A percentile compares a stretch with the other conserved stretches of the same genome.
These are phyloP conservation scores for Polyergus mexicanus DNA, from an alignment of 1,140 invertebrate species.

Conservation along the genomic window DNA sequence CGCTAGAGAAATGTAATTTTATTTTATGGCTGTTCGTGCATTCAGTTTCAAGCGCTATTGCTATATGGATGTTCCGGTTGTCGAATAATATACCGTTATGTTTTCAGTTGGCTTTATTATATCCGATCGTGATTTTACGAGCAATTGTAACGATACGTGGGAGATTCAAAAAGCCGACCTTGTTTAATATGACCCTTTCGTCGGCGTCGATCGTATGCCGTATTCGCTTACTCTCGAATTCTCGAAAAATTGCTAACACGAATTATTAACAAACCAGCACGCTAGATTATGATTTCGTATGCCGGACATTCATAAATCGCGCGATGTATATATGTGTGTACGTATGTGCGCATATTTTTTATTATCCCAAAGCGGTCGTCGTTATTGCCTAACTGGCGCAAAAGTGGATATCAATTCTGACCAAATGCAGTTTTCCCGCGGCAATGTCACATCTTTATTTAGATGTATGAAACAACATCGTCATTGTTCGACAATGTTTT, in stretches of 20 bases:
- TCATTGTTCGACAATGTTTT: conserved; percentile 38
- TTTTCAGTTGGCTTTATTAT: conserved; percentile 50
- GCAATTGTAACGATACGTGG: conserved; percentile 56
- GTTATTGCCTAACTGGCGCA: conserved; percentile 56
- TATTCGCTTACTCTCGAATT: conserved; percentile 50
- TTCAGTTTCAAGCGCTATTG: not conserved
- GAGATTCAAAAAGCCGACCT: conserved; percentile 55
- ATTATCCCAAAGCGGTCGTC: conserved; percentile 62
- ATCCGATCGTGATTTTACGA: conserved; percentile 66
- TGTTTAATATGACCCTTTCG: conserved; percentile 22
- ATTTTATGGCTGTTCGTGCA: conserved; percentile 27
- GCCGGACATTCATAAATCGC: conserved; percentile 56
- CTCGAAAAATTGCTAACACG: conserved; percentile 48
- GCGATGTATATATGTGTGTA: not conserved
- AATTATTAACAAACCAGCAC: conserved; percentile 50
- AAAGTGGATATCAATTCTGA: conserved; percentile 57
- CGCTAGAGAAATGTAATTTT: conserved; percentile 7
- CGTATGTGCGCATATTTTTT: conserved; percentile 24
- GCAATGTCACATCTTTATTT: conserved; percentile 23
- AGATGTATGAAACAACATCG: conserved; percentile 5
- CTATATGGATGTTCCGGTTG: not conserved
- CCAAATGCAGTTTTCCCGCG: not conserved
- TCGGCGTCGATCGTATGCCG: conserved; percentile 7
- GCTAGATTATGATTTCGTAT: conserved; percentile 43
- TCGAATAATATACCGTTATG: conserved; percentile 60